These are phyloP conservation scores for Corythucha ciliata DNA, from an alignment of 2,888 invertebrate genomes.

Conservation along the genomic window DNA sequence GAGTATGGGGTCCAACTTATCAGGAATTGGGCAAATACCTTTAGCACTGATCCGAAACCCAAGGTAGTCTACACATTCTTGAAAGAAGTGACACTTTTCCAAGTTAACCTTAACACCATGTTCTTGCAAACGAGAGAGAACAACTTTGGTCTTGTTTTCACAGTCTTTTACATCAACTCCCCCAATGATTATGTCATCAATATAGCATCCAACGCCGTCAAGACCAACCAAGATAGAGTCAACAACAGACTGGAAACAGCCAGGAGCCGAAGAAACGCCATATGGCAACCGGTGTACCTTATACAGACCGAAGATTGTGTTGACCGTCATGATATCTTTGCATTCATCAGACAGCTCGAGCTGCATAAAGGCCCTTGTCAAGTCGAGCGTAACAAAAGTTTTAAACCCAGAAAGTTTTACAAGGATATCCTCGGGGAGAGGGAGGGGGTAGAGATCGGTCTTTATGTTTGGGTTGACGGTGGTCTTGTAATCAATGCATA, in stretches of 20 bases:
- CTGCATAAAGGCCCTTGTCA: too few species aligned
- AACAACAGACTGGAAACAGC: background rate
- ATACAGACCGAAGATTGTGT: too few species aligned
- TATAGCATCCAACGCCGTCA: background rate
- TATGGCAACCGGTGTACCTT: too few species aligned
- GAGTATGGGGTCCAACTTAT: background rate
- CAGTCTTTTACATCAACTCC: background rate
- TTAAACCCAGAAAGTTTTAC: too few species aligned
- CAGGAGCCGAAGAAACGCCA: too few species aligned
- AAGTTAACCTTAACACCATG: background rate
- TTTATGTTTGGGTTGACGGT: too few species aligned
- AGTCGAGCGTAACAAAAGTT: too few species aligned
- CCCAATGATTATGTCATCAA: background rate
- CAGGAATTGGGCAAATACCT: background rate
- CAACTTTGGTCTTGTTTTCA: background rate
- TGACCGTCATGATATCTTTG: too few species aligned
- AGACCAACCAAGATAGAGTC: background rate
- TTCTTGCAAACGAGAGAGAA: background rate
- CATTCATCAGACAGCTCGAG: too few species aligned
- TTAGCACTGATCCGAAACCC: background rate
- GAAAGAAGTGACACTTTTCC: background rate
- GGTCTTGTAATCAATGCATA: too few species aligned
- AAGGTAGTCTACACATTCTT: background rate
- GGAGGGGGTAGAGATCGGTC: too few species aligned
- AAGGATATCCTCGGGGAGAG: too few species aligned